A percentile compares a stretch with the other conserved stretches of the same genome.
phyloP scores from a whole-genome alignment of 2,113 vertebrate species.

The Ariopsis seemanni region DNA sequence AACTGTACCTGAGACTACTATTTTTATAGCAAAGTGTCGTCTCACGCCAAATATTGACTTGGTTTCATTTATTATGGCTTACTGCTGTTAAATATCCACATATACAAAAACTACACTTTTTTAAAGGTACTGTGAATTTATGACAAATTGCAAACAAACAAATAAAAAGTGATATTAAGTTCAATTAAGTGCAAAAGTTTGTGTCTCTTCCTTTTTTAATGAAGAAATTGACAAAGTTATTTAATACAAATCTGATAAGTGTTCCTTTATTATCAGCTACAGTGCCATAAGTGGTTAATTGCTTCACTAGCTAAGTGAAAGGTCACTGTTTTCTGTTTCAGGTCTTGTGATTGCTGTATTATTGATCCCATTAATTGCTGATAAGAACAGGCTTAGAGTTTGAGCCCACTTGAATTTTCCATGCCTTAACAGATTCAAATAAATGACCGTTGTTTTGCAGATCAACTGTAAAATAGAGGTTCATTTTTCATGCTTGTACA shows the following conservation, averaged over 20 bases:
- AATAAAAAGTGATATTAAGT: neutral
- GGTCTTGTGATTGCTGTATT: neutral
- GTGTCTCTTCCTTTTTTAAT: neutral
- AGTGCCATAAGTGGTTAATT: neutral
- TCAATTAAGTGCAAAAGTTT: neutral
- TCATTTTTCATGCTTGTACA: neutral
- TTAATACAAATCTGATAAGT: neutral
- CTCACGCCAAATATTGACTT: too few species aligned
- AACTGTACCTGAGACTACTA: too few species aligned
- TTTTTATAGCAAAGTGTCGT: too few species aligned
- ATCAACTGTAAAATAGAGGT: neutral
- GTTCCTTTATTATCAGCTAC: neutral
- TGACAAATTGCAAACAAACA: neutral
- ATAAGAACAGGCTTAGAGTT: neutral
- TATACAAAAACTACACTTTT: neutral
- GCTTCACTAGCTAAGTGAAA: neutral
- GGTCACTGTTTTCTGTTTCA: neutral
- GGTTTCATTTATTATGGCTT: too few species aligned
- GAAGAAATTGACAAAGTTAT: neutral
- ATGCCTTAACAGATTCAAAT: neutral
- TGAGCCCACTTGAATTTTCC: neutral
- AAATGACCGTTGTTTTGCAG: neutral
- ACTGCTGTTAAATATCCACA: too few species aligned
- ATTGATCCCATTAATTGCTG: neutral
- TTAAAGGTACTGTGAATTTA: neutral